Evolutionary conservation across 2,797 vertebrate species (phyloP), one percentile per base, ranked within the genome.

Genomic region (Scarus forsteni): DNA sequence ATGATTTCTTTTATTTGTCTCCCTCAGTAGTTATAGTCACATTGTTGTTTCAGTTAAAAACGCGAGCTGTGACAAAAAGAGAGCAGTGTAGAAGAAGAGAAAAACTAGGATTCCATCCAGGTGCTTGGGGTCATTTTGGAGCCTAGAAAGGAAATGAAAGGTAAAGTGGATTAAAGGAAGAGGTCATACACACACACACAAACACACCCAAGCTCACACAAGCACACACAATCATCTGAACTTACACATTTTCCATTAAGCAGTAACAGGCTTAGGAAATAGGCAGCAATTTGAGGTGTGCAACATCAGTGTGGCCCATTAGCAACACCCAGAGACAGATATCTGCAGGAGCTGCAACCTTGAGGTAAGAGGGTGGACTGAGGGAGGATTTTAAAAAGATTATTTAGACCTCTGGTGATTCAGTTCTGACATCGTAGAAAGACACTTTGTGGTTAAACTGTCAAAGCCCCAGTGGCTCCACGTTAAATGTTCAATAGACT

Each of bases 191-290:
- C 61, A 39, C 72, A 67, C 18, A 27, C 54, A 70, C 53, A 56
- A 40, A 69, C 61, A 54, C 45, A 70, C 52, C 60, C 57, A 49
- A 60, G 60, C 70, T 49, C 27, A 27, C 27, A 27, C 27, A 27
- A 36, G 44, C 44, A 57, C 35, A 48, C 35, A 58, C 3, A 36
- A 0, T n/a, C 51, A 44, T 60, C 40, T 34, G 59, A 79, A 81
- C 63, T 82, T 80, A 74, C 79, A 85, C 81, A 52, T 82, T 87
- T 89, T 88, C 82, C 81, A 89, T 90, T 90, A 86, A 80, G 73
- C 79, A 66, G 69, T 91, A 91, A 92, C 90, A 91, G 85, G 85
- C 90, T 90, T 92, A 89, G 71, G 80, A 81, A 85, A 78, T 82
- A 81, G 86, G 69, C 69, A 44, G 82, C 38, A 16, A 86, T 88